These are phyloP conservation scores for Lacerta agilis DNA, from an alignment of 2,797 vertebrate genomes.

Conservation along the genomic window DNA sequence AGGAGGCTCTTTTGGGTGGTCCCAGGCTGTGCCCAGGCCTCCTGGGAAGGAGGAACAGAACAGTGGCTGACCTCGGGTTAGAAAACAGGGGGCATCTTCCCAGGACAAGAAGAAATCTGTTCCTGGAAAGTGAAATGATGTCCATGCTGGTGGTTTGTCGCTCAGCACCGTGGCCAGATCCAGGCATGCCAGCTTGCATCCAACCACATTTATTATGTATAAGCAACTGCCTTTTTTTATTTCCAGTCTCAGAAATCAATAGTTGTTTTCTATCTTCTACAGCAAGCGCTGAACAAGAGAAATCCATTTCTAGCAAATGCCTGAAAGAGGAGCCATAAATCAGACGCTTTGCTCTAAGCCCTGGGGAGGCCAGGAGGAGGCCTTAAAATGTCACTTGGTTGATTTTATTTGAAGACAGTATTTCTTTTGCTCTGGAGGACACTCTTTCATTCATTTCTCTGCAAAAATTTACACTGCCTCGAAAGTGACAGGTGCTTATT, in stretches of 20 bases:
- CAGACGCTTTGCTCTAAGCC: conserved; percentile 31
- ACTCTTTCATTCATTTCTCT: conserved; percentile 13
- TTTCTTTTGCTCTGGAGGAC: conserved; percentile 14
- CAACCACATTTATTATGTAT: conserved; percentile 29
- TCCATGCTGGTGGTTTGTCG: neutral
- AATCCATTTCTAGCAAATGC: conserved; percentile 57
- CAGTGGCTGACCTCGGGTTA: too few species aligned
- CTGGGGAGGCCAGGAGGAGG: conserved; percentile 12
- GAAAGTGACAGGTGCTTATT: neutral
- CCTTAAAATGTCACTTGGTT: conserved; percentile 30
- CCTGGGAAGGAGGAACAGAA: neutral
- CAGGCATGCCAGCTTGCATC: neutral
- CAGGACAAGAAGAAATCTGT: neutral
- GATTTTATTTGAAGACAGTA: neutral
- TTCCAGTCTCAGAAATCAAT: conserved; percentile 48
- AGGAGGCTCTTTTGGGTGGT: neutral
- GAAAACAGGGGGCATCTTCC: neutral
- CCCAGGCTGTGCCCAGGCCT: neutral
- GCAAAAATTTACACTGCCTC: conserved; percentile 1
- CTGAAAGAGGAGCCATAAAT: conserved; percentile 52
- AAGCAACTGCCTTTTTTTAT: conserved; percentile 43
- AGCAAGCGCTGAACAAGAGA: conserved; percentile 22
- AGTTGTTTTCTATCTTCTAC: conserved; percentile 43
- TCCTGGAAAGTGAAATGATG: neutral
- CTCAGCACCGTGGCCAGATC: too few species aligned